Percentiles rank a stretch among this genome's conserved stretches.
Conservation (phyloP, 1,140 invertebrate species). For the Marisa cornuarietis region DNA sequence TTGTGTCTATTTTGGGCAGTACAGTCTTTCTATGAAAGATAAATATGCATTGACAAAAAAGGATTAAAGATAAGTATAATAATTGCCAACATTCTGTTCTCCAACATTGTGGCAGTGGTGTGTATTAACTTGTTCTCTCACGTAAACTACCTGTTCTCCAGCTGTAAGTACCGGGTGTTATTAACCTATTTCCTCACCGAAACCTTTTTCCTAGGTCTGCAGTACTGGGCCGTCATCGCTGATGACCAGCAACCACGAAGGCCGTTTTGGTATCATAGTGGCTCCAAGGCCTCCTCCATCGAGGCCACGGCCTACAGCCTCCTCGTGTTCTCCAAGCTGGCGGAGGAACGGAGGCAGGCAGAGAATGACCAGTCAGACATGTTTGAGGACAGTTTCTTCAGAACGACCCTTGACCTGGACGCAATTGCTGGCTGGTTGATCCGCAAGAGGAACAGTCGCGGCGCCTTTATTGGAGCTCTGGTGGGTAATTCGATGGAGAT, state of each 20-base stretch:
- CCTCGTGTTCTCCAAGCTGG: constrained; percentile 22
- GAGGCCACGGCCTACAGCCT: constrained; percentile 35
- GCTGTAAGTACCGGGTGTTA: too few species aligned
- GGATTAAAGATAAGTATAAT: too few species aligned
- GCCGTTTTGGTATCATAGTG: constrained; percentile 30
- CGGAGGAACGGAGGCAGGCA: neutral
- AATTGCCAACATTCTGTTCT: too few species aligned
- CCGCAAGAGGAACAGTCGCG: constrained; percentile 25
- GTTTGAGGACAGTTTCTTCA: neutral
- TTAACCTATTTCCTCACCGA: too few species aligned
- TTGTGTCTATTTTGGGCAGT: too few species aligned
- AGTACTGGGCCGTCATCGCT: constrained; percentile 21
- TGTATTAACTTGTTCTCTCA: too few species aligned
- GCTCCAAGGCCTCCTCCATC: constrained; percentile 23
- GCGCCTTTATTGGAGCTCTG: constrained; percentile 30
- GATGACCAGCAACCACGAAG: constrained; percentile 7
- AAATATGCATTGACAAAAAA: too few species aligned
- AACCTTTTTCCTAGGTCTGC: constrained; percentile 18
- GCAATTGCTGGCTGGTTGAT: constrained; percentile 35
- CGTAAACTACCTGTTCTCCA: too few species aligned
- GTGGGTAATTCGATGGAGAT: neutral
- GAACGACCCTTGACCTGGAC: constrained; percentile 18
- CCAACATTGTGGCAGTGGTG: too few species aligned
- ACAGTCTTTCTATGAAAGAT: too few species aligned
- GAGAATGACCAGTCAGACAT: neutral